phyloP scores from a whole-genome alignment of 2,113 vertebrate genomes.

The Bos indicus region DNA sequence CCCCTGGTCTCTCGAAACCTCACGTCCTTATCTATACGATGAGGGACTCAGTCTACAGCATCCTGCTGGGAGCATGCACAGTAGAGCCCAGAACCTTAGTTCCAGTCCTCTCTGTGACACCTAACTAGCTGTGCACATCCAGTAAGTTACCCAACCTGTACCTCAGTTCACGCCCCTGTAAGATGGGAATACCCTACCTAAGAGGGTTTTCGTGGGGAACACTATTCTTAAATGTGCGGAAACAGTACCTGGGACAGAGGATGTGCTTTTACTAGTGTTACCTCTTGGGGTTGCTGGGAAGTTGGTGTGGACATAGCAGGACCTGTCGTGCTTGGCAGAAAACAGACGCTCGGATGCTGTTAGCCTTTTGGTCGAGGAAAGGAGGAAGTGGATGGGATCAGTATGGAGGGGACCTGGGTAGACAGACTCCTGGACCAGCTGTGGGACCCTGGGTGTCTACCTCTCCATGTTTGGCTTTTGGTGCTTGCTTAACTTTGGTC shows the following conservation, averaged over 20 bases:
- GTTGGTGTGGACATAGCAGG: background rate
- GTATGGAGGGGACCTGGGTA: background rate
- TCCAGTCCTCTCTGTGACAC: background rate
- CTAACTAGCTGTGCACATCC: background rate
- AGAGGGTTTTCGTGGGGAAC: background rate
- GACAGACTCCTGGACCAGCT: background rate
- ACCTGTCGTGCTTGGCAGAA: background rate
- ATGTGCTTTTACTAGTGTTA: background rate
- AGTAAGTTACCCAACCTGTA: background rate
- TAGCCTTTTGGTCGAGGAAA: background rate
- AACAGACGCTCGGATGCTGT: background rate
- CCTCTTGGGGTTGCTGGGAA: background rate
- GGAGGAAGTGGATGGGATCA: background rate
- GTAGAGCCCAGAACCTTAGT: background rate
- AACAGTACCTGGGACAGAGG: background rate
- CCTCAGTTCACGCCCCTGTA: background rate
- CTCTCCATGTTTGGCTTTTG: background rate
- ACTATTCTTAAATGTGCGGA: accelerated
- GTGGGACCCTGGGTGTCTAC: background rate
- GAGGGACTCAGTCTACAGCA: background rate
- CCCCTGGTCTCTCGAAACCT: background rate
- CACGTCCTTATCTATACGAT: background rate
- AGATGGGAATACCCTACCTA: background rate
- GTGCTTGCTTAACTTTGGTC: background rate
- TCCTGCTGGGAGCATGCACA: accelerated